phyloP scores from a whole-genome alignment of 1,140 invertebrate genomes.

The Arctopsyche grandis region DNA sequence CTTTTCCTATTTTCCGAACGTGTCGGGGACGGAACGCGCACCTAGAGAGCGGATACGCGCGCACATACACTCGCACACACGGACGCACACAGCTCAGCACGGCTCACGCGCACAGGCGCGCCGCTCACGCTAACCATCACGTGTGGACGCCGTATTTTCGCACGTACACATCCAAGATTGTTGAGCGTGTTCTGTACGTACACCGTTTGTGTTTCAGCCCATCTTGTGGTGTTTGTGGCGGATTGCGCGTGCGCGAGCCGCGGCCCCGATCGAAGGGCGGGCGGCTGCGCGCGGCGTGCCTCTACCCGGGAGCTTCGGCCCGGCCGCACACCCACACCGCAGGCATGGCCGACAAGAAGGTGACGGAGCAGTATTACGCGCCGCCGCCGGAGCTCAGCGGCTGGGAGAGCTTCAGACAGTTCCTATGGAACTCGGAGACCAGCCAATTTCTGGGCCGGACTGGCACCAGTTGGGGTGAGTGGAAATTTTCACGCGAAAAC shows the following conservation, averaged over 20 bases:
- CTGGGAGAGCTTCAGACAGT: conserved; percentile 86
- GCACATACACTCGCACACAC: background rate
- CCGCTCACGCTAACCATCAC: background rate
- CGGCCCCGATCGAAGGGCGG: conserved; percentile 58
- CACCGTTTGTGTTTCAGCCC: background rate
- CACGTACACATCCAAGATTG: background rate
- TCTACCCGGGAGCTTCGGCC: conserved; percentile 34
- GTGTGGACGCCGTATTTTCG: background rate
- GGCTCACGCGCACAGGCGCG: background rate
- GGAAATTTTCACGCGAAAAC: conserved; percentile 38
- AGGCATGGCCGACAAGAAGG: conserved; percentile 80
- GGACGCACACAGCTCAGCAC: background rate
- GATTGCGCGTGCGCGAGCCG: conserved; percentile 47
- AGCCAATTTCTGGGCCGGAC: conserved; percentile 88
- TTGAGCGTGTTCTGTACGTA: background rate
- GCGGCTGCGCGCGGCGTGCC: conserved; percentile 61
- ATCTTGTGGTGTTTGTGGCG: background rate
- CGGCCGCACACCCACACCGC: conserved; percentile 57
- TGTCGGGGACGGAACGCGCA: too few species aligned
- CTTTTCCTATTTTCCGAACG: too few species aligned
- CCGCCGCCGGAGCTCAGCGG: conserved; percentile 82
- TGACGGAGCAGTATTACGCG: conserved; percentile 78
- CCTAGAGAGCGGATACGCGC: background rate
- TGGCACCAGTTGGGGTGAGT: conserved; percentile 91
- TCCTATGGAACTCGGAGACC: conserved; percentile 89